phyloP scores from a whole-genome alignment of 2,113 vertebrate genomes.

The Vombatus ursinus region DNA sequence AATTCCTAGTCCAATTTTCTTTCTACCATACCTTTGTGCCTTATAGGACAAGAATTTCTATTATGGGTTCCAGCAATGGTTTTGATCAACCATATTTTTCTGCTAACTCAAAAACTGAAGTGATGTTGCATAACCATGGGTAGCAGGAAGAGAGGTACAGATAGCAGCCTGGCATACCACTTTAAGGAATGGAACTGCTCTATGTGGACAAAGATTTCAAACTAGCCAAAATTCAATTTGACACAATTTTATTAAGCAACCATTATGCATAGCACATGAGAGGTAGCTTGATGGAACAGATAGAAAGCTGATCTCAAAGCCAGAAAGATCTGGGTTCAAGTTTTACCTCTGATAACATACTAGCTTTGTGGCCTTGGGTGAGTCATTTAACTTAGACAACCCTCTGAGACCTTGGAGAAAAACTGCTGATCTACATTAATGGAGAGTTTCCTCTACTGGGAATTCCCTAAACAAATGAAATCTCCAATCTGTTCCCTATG shows the following conservation, averaged over 20 bases:
- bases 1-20: too few species aligned
- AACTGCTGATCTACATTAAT: neutral
- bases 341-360: too few species aligned
- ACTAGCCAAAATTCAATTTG: neutral
- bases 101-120: neutral
- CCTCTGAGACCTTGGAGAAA: neutral
- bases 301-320: neutral
- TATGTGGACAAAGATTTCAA: neutral
- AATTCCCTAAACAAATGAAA: too few species aligned
- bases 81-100: neutral
- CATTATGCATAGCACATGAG: neutral
- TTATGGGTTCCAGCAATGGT: too few species aligned
- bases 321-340: neutral
- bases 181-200: neutral
- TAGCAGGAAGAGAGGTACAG: neutral
- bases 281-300: neutral
- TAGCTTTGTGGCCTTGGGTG: neutral
- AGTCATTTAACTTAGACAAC: neutral
- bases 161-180: neutral
- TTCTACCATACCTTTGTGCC: too few species aligned
- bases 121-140: neutral
- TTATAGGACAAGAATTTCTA: too few species aligned
- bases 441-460: too few species aligned
- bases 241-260: neutral
- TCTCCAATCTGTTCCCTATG: too few species aligned